Conservation (phyloP, 2,113 vertebrate species). For the Solenodon paradoxus region DNA sequence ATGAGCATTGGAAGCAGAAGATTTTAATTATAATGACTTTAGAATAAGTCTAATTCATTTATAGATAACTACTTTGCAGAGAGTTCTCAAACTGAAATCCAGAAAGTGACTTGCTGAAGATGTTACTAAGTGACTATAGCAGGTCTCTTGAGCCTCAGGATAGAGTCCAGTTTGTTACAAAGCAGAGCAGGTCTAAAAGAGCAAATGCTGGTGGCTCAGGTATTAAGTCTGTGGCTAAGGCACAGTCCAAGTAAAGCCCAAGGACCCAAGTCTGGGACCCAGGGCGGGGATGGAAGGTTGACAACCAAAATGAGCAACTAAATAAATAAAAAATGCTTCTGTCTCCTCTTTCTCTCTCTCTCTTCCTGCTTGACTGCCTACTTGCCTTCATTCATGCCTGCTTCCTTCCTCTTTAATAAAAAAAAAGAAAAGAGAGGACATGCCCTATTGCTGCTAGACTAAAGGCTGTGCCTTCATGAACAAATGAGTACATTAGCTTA, state of each 20-base stretch:
- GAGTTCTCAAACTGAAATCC: background rate
- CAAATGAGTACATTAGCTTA: background rate
- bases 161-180: background rate
- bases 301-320: no score
- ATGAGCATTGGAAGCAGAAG: background rate
- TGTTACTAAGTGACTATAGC: background rate
- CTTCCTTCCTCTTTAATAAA: no score
- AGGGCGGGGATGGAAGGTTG: no score
- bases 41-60: background rate
- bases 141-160: background rate
- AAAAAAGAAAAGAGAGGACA: no score
- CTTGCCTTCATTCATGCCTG: no score
- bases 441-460: background rate
- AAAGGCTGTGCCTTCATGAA: background rate
- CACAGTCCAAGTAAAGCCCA: no score
- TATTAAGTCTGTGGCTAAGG: no score
- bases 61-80: background rate
- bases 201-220: no score
- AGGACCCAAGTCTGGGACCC: no score
- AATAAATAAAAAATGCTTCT: no score
- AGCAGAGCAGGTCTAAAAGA: background rate
- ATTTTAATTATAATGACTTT: constrained; percentile 26
- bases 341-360: no score
- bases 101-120: constrained; percentile 15
- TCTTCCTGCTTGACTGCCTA: no score